Conservation (phyloP, 2,113 vertebrate genomes). For the Oreocharis arfaki region DNA sequence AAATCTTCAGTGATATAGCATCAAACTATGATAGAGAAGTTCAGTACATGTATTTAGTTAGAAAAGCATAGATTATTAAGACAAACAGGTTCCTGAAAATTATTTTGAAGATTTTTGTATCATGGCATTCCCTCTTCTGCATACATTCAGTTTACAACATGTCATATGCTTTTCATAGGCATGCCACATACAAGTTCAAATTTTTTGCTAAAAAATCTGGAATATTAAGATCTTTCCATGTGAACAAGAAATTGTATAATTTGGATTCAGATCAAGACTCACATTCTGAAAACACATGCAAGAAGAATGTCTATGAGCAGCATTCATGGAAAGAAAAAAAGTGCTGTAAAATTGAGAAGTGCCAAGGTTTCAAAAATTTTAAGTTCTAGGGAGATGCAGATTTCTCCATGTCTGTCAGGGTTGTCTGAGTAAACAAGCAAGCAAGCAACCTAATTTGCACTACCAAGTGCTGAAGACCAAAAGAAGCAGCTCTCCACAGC, state of each 20-base stretch:
- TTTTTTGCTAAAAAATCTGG: background rate
- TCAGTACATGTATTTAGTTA: background rate
- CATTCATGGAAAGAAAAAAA: background rate
- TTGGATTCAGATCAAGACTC: background rate
- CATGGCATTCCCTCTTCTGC: background rate
- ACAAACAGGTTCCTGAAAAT: background rate
- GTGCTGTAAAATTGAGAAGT: background rate
- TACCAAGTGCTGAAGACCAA: background rate
- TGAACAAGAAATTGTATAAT: background rate
- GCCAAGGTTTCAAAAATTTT: background rate
- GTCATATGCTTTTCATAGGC: background rate
- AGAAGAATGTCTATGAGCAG: background rate
- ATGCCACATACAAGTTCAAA: background rate
- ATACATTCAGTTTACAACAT: background rate
- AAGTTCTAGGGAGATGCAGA: background rate
- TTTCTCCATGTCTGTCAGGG: background rate
- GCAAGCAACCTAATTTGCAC: background rate
- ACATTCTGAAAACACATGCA: background rate
- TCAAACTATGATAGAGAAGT: background rate
- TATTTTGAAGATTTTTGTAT: background rate
- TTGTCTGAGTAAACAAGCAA: background rate
- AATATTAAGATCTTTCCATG: background rate
- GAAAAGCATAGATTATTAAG: background rate
- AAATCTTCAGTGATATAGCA: background rate
- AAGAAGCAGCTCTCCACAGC: background rate